Evolutionary conservation across 2,888 invertebrate genomes (phyloP).

Genomic region (Microctonus hyperodae): DNA sequence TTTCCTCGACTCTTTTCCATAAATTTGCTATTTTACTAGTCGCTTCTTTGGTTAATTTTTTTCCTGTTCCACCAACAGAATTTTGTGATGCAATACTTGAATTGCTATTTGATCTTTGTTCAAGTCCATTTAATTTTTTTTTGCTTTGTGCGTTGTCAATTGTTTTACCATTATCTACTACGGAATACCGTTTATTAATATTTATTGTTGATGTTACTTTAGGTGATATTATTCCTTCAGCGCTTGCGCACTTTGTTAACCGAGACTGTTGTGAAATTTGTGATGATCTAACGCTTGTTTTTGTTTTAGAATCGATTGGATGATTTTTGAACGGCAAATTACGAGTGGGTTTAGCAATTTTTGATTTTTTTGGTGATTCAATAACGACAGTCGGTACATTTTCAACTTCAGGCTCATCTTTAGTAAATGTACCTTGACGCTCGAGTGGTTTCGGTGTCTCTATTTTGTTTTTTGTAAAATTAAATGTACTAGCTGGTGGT

Average conservation of each 20-base stretch:
- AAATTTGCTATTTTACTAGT: conserved; percentile 82
- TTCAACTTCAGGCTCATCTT: conserved; percentile 72
- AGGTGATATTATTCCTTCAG: conserved; percentile 45
- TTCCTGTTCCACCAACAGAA: conserved; percentile 46
- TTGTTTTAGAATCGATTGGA: conserved; percentile 43
- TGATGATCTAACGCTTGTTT: conserved; percentile 43
- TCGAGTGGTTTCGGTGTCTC: conserved; percentile 66
- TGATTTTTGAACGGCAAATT: conserved; percentile 47
- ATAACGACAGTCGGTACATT: conserved; percentile 55
- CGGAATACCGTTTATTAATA: conserved; percentile 25
- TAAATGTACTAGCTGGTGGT: conserved; percentile 39
- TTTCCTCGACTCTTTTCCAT: conserved; percentile 81
- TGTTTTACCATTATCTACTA: conserved; percentile 30
- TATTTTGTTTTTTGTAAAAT: conserved; percentile 38
- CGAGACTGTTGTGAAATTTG: conserved; percentile 44
- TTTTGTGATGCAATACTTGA: conserved; percentile 68
- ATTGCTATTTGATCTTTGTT: conserved; percentile 68
- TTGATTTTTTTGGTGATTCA: conserved; percentile 51
- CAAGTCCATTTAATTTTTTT: conserved; percentile 38
- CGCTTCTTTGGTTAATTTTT: conserved; percentile 68
- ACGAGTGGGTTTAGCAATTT: conserved; percentile 53
- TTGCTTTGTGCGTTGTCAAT: conserved; percentile 40
- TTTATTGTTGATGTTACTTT: conserved; percentile 27
- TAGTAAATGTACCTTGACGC: conserved; percentile 91
- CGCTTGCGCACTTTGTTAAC: conserved; percentile 42